Base-by-base conservation (phyloP, 35 echinoderm and acorn worm genomes). In the Diadema setosum region DNA sequence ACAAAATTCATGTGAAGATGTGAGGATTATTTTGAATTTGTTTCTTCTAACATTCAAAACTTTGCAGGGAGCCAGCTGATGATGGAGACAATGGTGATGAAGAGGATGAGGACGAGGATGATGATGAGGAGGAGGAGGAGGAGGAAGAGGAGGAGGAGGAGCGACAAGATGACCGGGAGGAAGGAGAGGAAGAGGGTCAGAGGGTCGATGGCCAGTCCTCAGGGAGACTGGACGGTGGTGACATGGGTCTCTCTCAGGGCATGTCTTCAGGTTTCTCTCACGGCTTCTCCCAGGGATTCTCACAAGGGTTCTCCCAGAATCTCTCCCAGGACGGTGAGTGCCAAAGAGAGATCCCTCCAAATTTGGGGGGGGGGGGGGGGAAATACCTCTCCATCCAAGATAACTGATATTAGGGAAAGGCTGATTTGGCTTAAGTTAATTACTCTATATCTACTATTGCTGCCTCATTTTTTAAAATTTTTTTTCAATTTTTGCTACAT, bases 321-420 rank as follows among this genome's bases (percentile, higher is more conserved):
- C 56, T 97, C n/a, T 97, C 95, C 58, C 95, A 97, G 76, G 94
- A 97, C 45, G 90, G 94, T 97, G 74, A 81, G 90, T 76, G 5
- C 1, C 32, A n/a, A n/a, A n/a, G n/a, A n/a, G n/a, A n/a, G n/a
- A n/a, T n/a, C n/a, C n/a, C n/a, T n/a, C n/a, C n/a, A n/a, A n/a
- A n/a, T n/a, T n/a, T n/a, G n/a, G n/a, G n/a, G n/a, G n/a, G n/a
- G n/a, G n/a, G n/a, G n/a, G n/a, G n/a, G n/a, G n/a, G n/a, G n/a
- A n/a, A n/a, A n/a, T n/a, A n/a, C n/a, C n/a, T n/a, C n/a, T n/a
- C n/a, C n/a, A n/a, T n/a, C n/a, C n/a, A n/a, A n/a, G n/a, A n/a
- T n/a, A n/a, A n/a, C n/a, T n/a, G n/a, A n/a, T n/a, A n/a, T n/a
- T n/a, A n/a, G n/a, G n/a, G n/a, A n/a, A n/a, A n/a, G n/a, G n/a